These are phyloP conservation scores for Etheostoma cragini DNA, from an alignment of 2,113 vertebrate genomes.

Conservation along the genomic window DNA sequence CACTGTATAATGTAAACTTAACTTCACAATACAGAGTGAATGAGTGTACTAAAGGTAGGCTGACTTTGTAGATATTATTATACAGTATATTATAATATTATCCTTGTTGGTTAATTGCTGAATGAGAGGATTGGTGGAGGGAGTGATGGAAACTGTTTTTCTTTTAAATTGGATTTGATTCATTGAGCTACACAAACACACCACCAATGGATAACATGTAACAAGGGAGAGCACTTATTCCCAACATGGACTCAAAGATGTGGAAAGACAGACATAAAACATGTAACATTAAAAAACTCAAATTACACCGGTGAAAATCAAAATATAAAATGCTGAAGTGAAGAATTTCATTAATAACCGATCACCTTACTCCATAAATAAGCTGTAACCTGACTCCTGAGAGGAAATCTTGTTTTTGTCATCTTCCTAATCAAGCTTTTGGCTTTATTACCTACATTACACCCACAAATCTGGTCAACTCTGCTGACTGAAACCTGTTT, in stretches of 20 bases:
- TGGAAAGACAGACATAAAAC: neutral
- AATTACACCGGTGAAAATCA: neutral
- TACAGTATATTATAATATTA: no score
- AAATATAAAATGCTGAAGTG: neutral
- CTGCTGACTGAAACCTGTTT: conserved; percentile 44
- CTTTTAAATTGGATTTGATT: neutral
- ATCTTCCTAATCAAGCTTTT: neutral
- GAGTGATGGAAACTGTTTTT: neutral
- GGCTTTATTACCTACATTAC: neutral
- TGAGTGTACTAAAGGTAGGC: neutral
- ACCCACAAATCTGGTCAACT: conserved; percentile 9
- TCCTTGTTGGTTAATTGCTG: neutral
- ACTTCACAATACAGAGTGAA: neutral
- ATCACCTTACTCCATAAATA: neutral
- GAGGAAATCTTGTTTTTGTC: neutral
- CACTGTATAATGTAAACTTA: neutral
- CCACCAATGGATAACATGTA: neutral
- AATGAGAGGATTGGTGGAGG: neutral
- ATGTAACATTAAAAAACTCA: neutral
- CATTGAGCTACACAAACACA: neutral
- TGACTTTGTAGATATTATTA: neutral
- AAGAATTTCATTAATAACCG: neutral
- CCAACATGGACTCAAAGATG: neutral
- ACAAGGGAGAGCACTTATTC: no score
- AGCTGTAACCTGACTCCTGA: neutral